Percentiles rank a stretch among this genome's conserved stretches.
phyloP scores from a whole-genome alignment of 2,797 vertebrate genomes.

The Semaprochilodus insignis region DNA sequence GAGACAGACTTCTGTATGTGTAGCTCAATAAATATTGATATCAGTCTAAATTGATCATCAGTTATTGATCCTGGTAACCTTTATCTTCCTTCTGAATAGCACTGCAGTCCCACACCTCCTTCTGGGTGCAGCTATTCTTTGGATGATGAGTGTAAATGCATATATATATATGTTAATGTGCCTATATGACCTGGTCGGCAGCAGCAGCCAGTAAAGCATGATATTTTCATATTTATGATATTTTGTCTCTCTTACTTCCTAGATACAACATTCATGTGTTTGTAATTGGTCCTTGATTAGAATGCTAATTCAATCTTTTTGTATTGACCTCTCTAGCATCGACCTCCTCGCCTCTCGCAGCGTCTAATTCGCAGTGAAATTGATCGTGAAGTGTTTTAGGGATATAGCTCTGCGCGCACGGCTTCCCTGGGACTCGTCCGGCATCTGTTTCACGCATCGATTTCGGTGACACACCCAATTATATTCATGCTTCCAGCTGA shows the following conservation, averaged over 20 bases:
- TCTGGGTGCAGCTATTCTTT: too few species aligned
- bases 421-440: conserved; percentile 17
- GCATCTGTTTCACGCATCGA: conserved; percentile 48
- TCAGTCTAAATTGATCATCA: too few species aligned
- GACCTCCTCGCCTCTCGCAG: conserved; percentile 10
- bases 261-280: conserved; percentile 22
- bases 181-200: not conserved
- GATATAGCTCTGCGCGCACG: not conserved
- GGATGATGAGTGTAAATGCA: too few species aligned
- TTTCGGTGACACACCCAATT: conserved; percentile 47
- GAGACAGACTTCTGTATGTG: too few species aligned
- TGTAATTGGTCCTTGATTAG: conserved; percentile 30
- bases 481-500: conserved; percentile 19
- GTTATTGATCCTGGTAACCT: too few species aligned
- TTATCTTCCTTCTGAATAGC: too few species aligned
- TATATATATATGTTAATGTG: too few species aligned
- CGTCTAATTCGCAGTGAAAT: conserved; percentile 36
- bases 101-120: too few species aligned
- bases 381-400: conserved; percentile 43
- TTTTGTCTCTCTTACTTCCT: not conserved
- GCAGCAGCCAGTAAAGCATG: not conserved
- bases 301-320: conserved; percentile 24
- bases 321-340: conserved; percentile 33
- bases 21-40: too few species aligned
- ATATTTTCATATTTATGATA: not conserved